Percentiles rank a stretch among this genome's conserved stretches.
phyloP scores from a whole-genome alignment of 2,113 vertebrate genomes.

The Vidua chalybeata region DNA sequence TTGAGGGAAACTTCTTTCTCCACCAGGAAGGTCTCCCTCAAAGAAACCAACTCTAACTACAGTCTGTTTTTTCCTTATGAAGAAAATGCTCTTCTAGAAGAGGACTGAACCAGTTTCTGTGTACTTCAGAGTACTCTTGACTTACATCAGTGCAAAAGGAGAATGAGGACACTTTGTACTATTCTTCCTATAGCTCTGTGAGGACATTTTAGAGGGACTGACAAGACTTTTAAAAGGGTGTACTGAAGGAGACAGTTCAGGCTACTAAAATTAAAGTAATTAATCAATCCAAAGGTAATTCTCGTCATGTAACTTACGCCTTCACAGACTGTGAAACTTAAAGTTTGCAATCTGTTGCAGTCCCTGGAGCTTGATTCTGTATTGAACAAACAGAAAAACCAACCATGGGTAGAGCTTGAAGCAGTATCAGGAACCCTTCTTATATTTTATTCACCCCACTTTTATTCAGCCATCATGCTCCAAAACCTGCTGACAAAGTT shows the following conservation, averaged over 20 bases:
- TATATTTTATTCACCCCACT: neutral
- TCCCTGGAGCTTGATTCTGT: neutral
- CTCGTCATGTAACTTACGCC: neutral
- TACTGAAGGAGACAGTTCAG: neutral
- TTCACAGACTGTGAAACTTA: neutral
- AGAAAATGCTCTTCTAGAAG: neutral
- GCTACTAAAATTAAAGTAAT: neutral
- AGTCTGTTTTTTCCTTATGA: neutral
- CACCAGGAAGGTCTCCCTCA: neutral
- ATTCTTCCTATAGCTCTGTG: neutral
- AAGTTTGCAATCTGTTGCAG: neutral
- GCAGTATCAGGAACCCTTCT: neutral
- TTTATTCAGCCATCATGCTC: neutral
- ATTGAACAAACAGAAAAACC: neutral
- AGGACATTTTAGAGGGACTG: neutral
- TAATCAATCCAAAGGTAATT: conserved; percentile 6
- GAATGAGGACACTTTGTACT: conserved; percentile 7
- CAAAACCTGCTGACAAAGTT: neutral
- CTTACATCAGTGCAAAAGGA: neutral
- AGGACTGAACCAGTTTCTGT: neutral
- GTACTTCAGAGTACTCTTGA: neutral
- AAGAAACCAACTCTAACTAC: neutral
- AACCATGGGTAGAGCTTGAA: neutral
- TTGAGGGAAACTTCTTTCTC: neutral
- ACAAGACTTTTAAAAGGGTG: neutral